These are phyloP conservation scores for Lamprologus callipterus DNA, from an alignment of 2,113 vertebrate species.

Conservation along the genomic window DNA sequence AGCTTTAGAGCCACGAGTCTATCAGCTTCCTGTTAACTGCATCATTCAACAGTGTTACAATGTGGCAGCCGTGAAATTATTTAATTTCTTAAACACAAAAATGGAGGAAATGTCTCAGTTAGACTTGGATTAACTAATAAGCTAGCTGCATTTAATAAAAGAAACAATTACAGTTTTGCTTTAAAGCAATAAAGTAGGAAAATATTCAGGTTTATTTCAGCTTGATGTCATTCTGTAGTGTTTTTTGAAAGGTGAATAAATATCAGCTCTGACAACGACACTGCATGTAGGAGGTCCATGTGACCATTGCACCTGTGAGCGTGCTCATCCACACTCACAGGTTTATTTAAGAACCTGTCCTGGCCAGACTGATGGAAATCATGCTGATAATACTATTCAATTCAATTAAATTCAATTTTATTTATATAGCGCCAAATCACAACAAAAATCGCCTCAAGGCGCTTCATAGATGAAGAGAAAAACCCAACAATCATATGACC, in stretches of 20 bases:
- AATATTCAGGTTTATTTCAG: not conserved
- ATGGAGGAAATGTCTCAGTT: not conserved
- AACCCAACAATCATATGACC: no score
- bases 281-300: accelerated
- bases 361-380: not conserved
- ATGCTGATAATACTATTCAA: no score
- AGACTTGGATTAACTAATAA: not conserved
- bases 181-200: not conserved
- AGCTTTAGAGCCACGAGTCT: not conserved
- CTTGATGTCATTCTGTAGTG: not conserved
- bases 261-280: not conserved
- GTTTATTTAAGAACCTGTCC: not conserved
- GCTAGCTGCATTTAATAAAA: not conserved
- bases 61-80: accelerated
- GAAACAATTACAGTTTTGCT: not conserved
- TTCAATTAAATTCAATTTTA: no score
- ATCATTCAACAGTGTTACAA: not conserved
- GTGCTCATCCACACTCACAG: not conserved
- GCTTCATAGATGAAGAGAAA: no score
- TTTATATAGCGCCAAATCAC: no score
- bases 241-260: not conserved
- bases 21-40: not conserved
- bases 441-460: no score
- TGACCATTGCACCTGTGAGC: not conserved
- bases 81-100: not conserved